A percentile compares a stretch with the other conserved stretches of the same genome.
Conservation (phyloP, 2,888 invertebrate species). For the Leucoptera coffeella region DNA sequence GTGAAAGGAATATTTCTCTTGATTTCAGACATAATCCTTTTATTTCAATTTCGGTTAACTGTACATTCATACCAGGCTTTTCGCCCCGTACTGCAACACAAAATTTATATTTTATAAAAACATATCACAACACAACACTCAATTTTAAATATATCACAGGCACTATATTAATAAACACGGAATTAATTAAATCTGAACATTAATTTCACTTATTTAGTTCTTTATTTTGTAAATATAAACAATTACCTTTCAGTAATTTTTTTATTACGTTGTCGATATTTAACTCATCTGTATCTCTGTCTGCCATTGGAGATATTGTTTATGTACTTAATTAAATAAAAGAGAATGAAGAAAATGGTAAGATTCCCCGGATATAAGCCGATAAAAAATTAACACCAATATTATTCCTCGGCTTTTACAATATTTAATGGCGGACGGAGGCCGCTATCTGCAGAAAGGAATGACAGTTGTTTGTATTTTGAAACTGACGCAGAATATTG, state of each 20-base stretch:
- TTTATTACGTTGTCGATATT: conserved; percentile 96
- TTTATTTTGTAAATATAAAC: conserved; percentile 18
- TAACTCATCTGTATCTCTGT: conserved; percentile 78
- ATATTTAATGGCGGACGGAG: conserved; percentile 46
- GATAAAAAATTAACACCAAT: conserved; percentile 44
- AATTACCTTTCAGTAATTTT: conserved; percentile 90
- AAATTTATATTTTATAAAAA: conserved; percentile 17
- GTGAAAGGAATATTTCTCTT: conserved; percentile 96
- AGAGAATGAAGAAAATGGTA: conserved; percentile 22
- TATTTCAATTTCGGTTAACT: conserved; percentile 97
- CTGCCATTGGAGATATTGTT: conserved; percentile 64
- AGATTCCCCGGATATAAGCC: conserved; percentile 41
- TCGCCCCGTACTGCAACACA: conserved; percentile 83
- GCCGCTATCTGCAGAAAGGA: no score
- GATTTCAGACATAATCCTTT: conserved; percentile 96
- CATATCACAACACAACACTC: conserved; percentile 10
- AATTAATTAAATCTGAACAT: conserved; percentile 4
- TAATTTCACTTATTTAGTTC: conserved; percentile 4
- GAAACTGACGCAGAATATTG: no score
- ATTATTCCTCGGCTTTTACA: conserved; percentile 41
- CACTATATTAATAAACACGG: conserved; percentile 4
- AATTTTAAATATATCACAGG: conserved; percentile 1
- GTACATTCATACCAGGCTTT: conserved; percentile 98
- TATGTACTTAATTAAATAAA: conserved; percentile 34
- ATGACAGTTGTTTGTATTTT: no score